Base-by-base conservation (phyloP, 2,888 invertebrate genomes). In the Camponotus fellah region DNA sequence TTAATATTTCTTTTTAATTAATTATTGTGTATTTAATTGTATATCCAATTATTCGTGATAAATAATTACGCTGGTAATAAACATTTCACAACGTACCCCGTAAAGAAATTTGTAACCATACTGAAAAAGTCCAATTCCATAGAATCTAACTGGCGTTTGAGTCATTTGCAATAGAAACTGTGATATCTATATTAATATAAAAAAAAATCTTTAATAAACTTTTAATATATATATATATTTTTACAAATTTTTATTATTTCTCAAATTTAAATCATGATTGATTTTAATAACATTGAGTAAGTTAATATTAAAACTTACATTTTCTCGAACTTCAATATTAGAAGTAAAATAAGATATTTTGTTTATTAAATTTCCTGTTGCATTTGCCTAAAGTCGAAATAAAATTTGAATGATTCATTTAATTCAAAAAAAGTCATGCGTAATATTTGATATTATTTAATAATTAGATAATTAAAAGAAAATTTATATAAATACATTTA, bases 101-200 rank as follows among this genome's bases (percentile, higher is more conserved):
- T 65, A 17, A 37, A 76, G 21, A 64, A 65, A 76, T 12, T 76
- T 76, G 9, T 34, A 64, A 10, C 62, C 34, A 46, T 62, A 75
- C 34, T 75, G 75, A 1, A 75, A 75, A 21, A 75, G 46, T 49
- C 75, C 75, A 17, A 75, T 46, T 46, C 62, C 75, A 4, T n/a
- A 75, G 6, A 62, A 75, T 49, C 2, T 62, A 4, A 75, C n/a
- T 9, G 62, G 75, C 21, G 46, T 14, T 21, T 21, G n/a, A 34
- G n/a, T 14, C 17, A 43, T 32, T 64, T 9, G 62, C 1, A 64
- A 46, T 21, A 32, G 32, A 17, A 75, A 5, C 14, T 62, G 62
- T 10, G n/a, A 62, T 46, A 75, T 75, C 26, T 34, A 37, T 37
- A 37, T 37, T 37, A 37, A 37, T 37, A 37, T 37, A 37, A 37